Base-by-base conservation (phyloP, 2,113 vertebrate genomes). In the Marcusenius ussheri region DNA sequence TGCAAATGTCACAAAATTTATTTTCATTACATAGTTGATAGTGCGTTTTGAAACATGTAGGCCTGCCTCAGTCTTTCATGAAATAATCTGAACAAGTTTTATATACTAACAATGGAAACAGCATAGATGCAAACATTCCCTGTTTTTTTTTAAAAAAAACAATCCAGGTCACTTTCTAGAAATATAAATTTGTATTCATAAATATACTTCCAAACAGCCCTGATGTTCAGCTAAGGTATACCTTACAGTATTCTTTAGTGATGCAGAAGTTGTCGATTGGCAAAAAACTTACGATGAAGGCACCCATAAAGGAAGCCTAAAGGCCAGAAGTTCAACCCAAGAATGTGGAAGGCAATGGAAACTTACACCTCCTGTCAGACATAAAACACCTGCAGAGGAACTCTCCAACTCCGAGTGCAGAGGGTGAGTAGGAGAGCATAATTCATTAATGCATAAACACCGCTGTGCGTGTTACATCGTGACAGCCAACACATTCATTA, bases 381-480 rank as follows among this genome's bases (percentile, higher is more conserved):
- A 19, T 42, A 42, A 77, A 77, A 77, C 74, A 42, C 62, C 6
- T n/a, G 24, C 8, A 58, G 56, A 58, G 56, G 24, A 62, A 62
- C 21, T 62, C 56, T 62, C 21, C 56, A 3, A 62, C 62, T 27
- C 62, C 3, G n/a, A 70, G 62, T 31, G n/a, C 62, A 31, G 10
- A 31, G 27, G 62, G 10, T 80, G 74, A 74, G 90, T 91, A 89
- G 89, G 91, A 91, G 91, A 91, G 91, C 92, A 91, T 89, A 87
- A 89, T 39, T 77, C 70, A 35, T 17, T 77, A 39, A 77, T 7
- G 31, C 31, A 15, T 42, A 39, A 80, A 80, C 35, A 6, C 31
- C 8, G 92, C 93, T 94, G 95, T 94, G 94, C 93, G 93, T 92
- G 94, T 94, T 93, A 90, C 92, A 74, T 91, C 93, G 87, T 92